A percentile compares a stretch with the other conserved stretches of the same genome.
Evolutionary conservation across 1,140 invertebrate species (phyloP).

Genomic region (Drosophila bipectinata): DNA sequence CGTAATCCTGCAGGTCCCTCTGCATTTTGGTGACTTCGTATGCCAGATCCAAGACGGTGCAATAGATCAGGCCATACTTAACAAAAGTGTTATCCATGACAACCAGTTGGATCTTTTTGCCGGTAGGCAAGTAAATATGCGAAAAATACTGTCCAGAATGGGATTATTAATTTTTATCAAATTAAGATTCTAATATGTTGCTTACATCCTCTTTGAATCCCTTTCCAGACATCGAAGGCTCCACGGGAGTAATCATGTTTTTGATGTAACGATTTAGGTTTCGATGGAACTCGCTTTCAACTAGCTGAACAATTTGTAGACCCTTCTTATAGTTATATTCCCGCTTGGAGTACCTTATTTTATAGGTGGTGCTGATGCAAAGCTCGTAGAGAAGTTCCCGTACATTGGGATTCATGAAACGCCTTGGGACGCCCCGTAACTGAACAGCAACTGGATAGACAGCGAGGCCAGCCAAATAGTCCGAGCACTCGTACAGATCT

Average conservation of each 20-base stretch:
- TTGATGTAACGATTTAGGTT: slow-evolving; percentile 65
- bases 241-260: slow-evolving; percentile 42
- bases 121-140: slow-evolving; percentile 46
- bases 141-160: slow-evolving; percentile 48
- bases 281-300: slow-evolving; percentile 42
- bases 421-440: slow-evolving; percentile 56
- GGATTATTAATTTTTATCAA: not conserved
- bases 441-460: slow-evolving; percentile 63
- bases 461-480: slow-evolving; percentile 31
- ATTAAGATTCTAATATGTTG: not conserved
- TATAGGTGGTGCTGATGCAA: slow-evolving; percentile 32
- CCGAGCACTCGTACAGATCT: slow-evolving; percentile 50
- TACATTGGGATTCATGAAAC: slow-evolving; percentile 52
- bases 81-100: slow-evolving; percentile 72
- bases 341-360: slow-evolving; percentile 47
- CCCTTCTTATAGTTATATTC: slow-evolving; percentile 36
- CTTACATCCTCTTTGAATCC: slow-evolving; percentile 50
- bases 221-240: slow-evolving; percentile 29
- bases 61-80: slow-evolving; percentile 60
- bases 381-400: slow-evolving; percentile 56
- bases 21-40: slow-evolving; percentile 66
- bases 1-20: slow-evolving; percentile 65
- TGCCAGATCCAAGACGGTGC: slow-evolving; percentile 49
- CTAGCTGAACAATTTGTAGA: slow-evolving; percentile 56
- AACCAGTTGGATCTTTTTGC: slow-evolving; percentile 56